A percentile compares a stretch with the other conserved stretches of the same genome.
These are phyloP conservation scores for Microchrysa polita DNA, from an alignment of 2,888 invertebrate genomes.

Conservation along the genomic window DNA sequence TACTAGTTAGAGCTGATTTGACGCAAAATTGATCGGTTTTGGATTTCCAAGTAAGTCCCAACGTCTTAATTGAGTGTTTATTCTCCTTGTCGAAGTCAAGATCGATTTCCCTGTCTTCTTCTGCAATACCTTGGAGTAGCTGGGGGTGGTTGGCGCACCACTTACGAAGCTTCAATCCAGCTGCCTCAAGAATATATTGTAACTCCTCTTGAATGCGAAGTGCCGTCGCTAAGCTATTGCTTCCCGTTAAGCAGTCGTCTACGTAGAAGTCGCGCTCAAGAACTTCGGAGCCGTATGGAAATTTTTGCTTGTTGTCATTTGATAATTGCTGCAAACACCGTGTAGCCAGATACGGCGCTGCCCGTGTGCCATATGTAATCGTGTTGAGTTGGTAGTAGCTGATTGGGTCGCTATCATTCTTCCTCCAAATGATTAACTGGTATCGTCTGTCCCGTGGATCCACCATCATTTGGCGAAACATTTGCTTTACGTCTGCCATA, in stretches of 20 bases:
- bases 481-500: slow-evolving; percentile 45
- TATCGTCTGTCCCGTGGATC: slow-evolving; percentile 29
- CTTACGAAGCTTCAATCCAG: slow-evolving; percentile 9
- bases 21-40: not conserved
- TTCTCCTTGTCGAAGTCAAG: slow-evolving; percentile 38
- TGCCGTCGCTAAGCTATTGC: not conserved
- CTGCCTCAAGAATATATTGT: not conserved
- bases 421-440: slow-evolving; percentile 47
- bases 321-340: slow-evolving; percentile 41
- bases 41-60: slow-evolving; percentile 46
- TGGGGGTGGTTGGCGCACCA: slow-evolving; percentile 35
- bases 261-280: slow-evolving; percentile 21
- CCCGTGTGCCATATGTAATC: slow-evolving; percentile 39
- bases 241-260: slow-evolving; percentile 35
- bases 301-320: not conserved
- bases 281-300: not conserved
- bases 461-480: slow-evolving; percentile 41
- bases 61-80: slow-evolving; percentile 35
- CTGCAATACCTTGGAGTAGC: slow-evolving; percentile 44
- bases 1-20: not conserved
- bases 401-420: slow-evolving; percentile 21
- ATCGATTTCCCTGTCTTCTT: slow-evolving; percentile 40
- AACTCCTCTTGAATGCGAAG: slow-evolving; percentile 23
- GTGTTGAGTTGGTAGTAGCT: slow-evolving; percentile 36
- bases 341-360: slow-evolving; percentile 44